Conservation (phyloP, 2,797 vertebrate genomes). For the Caiman crocodilus region DNA sequence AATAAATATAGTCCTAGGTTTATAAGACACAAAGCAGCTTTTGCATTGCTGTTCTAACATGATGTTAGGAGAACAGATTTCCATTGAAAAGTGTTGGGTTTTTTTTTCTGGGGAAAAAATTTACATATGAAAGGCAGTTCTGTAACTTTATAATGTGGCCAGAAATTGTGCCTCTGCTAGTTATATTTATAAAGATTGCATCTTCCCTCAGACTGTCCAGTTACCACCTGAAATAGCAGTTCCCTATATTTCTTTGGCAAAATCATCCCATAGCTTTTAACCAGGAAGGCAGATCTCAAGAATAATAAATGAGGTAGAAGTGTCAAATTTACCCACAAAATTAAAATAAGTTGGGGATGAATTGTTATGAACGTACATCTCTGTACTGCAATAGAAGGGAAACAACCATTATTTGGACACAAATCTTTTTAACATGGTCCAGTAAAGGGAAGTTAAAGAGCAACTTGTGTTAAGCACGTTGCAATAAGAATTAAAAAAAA, state of each 20-base stretch:
- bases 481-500: background rate
- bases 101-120: background rate
- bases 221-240: constrained; percentile 3
- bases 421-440: background rate
- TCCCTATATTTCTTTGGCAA: constrained; percentile 7
- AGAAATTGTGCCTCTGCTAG: background rate
- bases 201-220: background rate
- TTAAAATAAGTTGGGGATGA: background rate
- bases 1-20: background rate
- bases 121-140: background rate
- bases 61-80: background rate
- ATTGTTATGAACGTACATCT: constrained; percentile 1
- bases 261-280: background rate
- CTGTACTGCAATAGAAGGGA: background rate
- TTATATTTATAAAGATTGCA: background rate
- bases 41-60: background rate
- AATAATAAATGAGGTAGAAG: background rate
- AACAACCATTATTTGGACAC: background rate
- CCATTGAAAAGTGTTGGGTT: fast-evolving
- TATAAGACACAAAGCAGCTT: background rate
- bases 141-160: background rate
- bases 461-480: background rate
- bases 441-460: background rate
- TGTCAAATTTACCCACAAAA: background rate
- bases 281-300: background rate